Evolutionary conservation across 1,140 invertebrate genomes (phyloP).

Genomic region (Chrysomallon squamiferum): DNA sequence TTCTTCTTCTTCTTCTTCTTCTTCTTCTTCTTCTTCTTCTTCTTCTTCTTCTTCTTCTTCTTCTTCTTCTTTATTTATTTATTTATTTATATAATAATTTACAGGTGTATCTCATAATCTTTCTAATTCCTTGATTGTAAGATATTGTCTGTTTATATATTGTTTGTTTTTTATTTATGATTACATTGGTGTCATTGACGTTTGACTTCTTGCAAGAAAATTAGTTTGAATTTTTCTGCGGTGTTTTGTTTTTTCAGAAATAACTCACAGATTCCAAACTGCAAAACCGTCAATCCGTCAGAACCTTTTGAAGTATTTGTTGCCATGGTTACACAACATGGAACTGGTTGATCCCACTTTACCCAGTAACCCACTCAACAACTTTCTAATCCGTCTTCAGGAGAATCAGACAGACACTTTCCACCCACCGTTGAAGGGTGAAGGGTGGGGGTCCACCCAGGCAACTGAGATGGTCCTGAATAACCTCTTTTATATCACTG

Average conservation of each 20-base stretch:
- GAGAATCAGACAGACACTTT: constrained; percentile 49
- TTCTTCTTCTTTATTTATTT: too few relatives aligned
- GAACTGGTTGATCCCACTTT: constrained; percentile 97
- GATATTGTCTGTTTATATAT: too few relatives aligned
- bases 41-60: too few relatives aligned
- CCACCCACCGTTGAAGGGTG: constrained; percentile 69
- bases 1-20: too few relatives aligned
- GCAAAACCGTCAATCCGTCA: constrained; percentile 88
- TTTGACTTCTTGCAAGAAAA: too few relatives aligned
- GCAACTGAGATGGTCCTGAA: constrained; percentile 99
- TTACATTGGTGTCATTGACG: too few relatives aligned
- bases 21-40: too few relatives aligned
- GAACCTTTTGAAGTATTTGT: constrained; percentile 86
- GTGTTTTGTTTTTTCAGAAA: constrained; percentile 86
- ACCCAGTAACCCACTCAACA: constrained; percentile 69
- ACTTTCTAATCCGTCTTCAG: constrained; percentile 49
- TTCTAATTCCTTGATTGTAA: too few relatives aligned
- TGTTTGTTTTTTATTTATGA: too few relatives aligned
- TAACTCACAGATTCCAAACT: constrained; percentile 95
- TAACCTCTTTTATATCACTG: constrained; percentile 97
- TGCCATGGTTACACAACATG: constrained; percentile 99
- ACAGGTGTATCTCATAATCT: too few relatives aligned
- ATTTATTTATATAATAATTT: too few relatives aligned
- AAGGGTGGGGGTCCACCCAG: constrained; percentile 94
- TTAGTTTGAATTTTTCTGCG: too few relatives aligned